Evolutionary conservation across 2,888 invertebrate genomes (phyloP).

Genomic region (Pandemis cinnamomeana): DNA sequence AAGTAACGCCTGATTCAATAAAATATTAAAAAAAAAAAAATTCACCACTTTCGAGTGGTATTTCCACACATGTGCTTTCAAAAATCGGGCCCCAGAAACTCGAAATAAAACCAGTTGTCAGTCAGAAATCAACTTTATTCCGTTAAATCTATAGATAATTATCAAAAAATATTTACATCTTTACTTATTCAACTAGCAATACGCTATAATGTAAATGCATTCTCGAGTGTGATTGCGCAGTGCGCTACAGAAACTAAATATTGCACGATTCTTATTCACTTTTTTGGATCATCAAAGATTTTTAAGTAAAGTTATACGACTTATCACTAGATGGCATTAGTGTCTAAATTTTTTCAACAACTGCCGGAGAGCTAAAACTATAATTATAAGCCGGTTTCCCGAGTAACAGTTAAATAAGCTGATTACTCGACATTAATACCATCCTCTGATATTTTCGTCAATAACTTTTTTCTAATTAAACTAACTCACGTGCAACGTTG

Average conservation of each 20-base stretch:
- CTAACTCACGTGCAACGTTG: background rate
- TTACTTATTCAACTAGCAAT: slow-evolving; percentile 52
- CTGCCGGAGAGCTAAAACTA: background rate
- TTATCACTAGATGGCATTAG: background rate
- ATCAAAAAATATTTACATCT: slow-evolving; percentile 70
- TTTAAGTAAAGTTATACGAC: background rate
- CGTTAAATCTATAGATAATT: slow-evolving; percentile 52
- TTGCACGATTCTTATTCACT: slow-evolving; percentile 3
- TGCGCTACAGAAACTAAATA: slow-evolving; percentile 44
- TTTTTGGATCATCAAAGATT: background rate
- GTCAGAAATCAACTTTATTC: slow-evolving; percentile 69
- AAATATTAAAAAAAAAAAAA: too few species aligned
- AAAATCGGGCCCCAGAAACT: background rate
- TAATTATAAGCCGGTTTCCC: background rate
- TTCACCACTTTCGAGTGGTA: too few species aligned
- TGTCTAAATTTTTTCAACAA: background rate
- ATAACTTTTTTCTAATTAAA: too few species aligned
- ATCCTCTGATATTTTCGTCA: too few species aligned
- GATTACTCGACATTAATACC: too few species aligned
- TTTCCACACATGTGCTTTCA: too few species aligned
- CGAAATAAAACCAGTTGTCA: slow-evolving; percentile 37
- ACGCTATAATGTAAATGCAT: slow-evolving; percentile 68
- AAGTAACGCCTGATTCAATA: too few species aligned
- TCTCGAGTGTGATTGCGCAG: slow-evolving; percentile 62
- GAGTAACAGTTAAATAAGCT: background rate